Conservation (phyloP, 2,888 invertebrate genomes). For the Agriopis marginaria region DNA sequence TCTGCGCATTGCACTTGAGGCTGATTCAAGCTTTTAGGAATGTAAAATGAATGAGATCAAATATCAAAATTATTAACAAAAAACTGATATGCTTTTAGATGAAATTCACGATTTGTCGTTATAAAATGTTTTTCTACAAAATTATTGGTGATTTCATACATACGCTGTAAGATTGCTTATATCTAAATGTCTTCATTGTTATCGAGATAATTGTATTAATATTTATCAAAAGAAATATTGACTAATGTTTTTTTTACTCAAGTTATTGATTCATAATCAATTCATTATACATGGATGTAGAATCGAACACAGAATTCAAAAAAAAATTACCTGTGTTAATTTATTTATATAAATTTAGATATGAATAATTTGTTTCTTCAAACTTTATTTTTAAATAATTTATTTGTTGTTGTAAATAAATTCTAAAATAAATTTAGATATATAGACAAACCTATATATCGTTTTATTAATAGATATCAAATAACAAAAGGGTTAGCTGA, state of each 20-base stretch:
- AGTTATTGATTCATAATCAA: not conserved
- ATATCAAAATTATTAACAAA: slow-evolving; percentile 21
- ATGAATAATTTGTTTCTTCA: too few relatives aligned
- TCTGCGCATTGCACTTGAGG: not conserved
- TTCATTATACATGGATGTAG: too few relatives aligned
- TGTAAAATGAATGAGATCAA: slow-evolving; percentile 24
- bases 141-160: slow-evolving; percentile 34
- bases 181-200: not conserved
- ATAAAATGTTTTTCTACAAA: slow-evolving; percentile 39
- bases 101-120: slow-evolving; percentile 27
- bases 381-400: too few relatives aligned
- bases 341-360: too few relatives aligned
- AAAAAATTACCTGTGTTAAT: too few relatives aligned
- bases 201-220: not conserved
- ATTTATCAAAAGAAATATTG: too few relatives aligned
- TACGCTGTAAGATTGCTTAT: slow-evolving; percentile 29
- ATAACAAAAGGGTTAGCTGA: too few relatives aligned
- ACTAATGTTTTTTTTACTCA: not conserved
- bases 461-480: too few relatives aligned
- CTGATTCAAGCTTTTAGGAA: not conserved
- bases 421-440: too few relatives aligned
- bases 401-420: too few relatives aligned
- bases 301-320: too few relatives aligned
- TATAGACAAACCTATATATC: too few relatives aligned
- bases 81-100: slow-evolving; percentile 35